Evolutionary conservation across 2,113 vertebrate species (phyloP).

Genomic region (Oophaga pumilio): DNA sequence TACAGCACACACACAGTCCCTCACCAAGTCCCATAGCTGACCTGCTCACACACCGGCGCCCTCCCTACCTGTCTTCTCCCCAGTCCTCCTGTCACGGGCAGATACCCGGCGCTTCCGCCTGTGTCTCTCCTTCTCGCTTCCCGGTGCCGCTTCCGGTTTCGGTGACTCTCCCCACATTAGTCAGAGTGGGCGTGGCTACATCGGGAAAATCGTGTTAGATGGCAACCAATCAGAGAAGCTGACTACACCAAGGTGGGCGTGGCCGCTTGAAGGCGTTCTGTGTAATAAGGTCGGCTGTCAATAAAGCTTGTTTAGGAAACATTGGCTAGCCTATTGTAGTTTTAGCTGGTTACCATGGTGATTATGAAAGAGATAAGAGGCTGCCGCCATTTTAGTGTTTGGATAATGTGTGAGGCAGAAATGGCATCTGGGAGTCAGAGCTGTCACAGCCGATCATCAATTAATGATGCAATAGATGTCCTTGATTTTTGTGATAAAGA

Average conservation of each 20-base stretch:
- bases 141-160: slow-evolving; percentile 52
- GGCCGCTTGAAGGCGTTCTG: not conserved
- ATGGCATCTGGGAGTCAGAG: not conserved
- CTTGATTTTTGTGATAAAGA: not conserved
- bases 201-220: not conserved
- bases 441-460: not conserved
- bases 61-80: not conserved
- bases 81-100: not conserved
- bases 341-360: slow-evolving; percentile 18
- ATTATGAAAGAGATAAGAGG: not conserved
- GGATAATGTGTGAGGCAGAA: not conserved
- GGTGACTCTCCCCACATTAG: slow-evolving; percentile 29
- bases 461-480: not conserved
- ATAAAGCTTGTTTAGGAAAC: not conserved
- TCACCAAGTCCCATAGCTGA: no score
- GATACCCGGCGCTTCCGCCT: not conserved
- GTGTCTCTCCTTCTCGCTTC: not conserved
- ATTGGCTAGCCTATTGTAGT: not conserved
- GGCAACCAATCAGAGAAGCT: not conserved
- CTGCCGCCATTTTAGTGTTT: slow-evolving; percentile 12
- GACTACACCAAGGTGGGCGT: not conserved
- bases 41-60: not conserved
- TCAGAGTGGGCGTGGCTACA: not conserved
- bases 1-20: not conserved
- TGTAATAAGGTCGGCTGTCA: no score